Conservation (phyloP, 2,888 invertebrate species). For the Polydrusus pterygomalis region DNA sequence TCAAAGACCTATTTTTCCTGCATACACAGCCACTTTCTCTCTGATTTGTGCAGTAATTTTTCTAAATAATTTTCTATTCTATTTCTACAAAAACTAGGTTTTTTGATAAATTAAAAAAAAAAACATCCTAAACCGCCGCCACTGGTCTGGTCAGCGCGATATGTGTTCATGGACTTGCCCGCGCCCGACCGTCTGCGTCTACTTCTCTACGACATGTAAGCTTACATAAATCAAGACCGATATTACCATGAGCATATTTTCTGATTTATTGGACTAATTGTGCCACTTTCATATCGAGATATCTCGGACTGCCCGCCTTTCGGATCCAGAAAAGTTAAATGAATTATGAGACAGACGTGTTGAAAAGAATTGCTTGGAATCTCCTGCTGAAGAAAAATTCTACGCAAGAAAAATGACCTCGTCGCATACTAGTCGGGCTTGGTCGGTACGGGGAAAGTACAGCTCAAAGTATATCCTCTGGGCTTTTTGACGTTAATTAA, state of each 20-base stretch:
- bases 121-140: constrained; percentile 6
- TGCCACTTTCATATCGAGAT: constrained; percentile 57
- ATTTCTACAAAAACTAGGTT: too few species aligned
- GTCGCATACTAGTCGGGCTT: too few species aligned
- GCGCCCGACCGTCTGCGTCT: constrained; percentile 50
- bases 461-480: too few species aligned
- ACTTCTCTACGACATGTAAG: constrained; percentile 55
- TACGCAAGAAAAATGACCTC: too few species aligned
- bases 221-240: constrained; percentile 61
- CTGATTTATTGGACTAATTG: constrained; percentile 63
- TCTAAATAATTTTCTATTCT: too few species aligned
- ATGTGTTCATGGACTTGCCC: constrained; percentile 46
- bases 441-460: too few species aligned
- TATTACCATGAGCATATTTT: constrained; percentile 63
- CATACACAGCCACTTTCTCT: too few species aligned
- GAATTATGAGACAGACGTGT: constrained; percentile 48
- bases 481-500: too few species aligned
- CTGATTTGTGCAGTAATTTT: too few species aligned
- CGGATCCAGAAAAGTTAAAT: constrained; percentile 47
- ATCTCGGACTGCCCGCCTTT: constrained; percentile 46
- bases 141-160: constrained; percentile 10
- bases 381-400: background rate
- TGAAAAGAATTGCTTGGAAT: background rate
- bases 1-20: too few species aligned
- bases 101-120: too few species aligned